phyloP scores from a whole-genome alignment of 2,888 invertebrate species.

The Zeuzera pyrina region DNA sequence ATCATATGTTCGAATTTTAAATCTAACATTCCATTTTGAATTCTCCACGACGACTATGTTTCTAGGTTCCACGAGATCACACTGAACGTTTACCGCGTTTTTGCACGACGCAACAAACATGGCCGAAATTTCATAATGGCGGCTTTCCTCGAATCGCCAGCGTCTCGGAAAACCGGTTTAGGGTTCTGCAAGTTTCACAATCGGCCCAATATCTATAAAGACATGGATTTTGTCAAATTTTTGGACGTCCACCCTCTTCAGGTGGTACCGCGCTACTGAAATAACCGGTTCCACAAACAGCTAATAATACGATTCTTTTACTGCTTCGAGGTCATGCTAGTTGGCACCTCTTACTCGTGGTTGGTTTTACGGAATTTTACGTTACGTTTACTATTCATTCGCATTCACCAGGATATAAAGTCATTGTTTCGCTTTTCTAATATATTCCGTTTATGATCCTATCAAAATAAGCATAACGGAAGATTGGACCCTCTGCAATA shows the following conservation, averaged over 20 bases:
- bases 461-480: too few species aligned
- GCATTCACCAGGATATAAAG: constrained; percentile 2
- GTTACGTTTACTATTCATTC: constrained; percentile 36
- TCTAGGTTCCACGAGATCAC: neutral
- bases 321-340: constrained; percentile 28
- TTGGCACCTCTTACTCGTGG: constrained; percentile 32
- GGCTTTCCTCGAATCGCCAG: constrained; percentile 35
- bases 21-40: constrained; percentile 17
- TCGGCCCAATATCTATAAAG: constrained; percentile 32
- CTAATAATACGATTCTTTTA: constrained; percentile 32
- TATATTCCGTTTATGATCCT: too few species aligned
- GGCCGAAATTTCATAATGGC: constrained; percentile 63
- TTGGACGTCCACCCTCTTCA: constrained; percentile 48
- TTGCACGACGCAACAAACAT: constrained; percentile 45
- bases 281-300: constrained; percentile 50
- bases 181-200: constrained; percentile 37
- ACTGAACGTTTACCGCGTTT: constrained; percentile 49
- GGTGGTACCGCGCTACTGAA: constrained; percentile 52
- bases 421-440: neutral
- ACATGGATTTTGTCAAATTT: constrained; percentile 40
- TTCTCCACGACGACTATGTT: neutral
- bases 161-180: constrained; percentile 40
- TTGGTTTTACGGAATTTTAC: constrained; percentile 28
- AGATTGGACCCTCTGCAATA: too few species aligned
- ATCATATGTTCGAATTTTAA: constrained; percentile 28